Conservation (phyloP, 1,140 invertebrate species). For the Drosophila nannoptera region DNA sequence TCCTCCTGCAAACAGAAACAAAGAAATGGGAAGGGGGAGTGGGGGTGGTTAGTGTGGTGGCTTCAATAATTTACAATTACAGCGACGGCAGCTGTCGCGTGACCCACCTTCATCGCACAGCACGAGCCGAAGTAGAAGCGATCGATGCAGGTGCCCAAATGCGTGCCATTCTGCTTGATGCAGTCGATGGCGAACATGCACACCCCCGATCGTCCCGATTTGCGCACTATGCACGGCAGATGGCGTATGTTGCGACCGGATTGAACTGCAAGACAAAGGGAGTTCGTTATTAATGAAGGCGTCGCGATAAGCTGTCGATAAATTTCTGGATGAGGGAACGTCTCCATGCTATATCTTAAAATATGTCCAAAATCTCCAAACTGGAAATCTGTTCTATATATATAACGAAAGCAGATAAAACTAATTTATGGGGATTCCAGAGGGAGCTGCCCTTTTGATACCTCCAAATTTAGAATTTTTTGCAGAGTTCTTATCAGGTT, state of each 20-base stretch:
- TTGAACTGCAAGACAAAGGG: constrained; percentile 81
- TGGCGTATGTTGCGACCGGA: constrained; percentile 92
- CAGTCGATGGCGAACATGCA: constrained; percentile 98
- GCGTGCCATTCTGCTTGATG: constrained; percentile 92
- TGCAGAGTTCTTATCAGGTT: too few species aligned
- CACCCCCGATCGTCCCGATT: constrained; percentile 87
- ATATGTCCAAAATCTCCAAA: too few species aligned
- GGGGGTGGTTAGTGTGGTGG: neutral
- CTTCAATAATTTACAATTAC: neutral
- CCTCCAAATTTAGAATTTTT: too few species aligned
- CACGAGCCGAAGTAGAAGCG: constrained; percentile 95
- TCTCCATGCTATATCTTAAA: too few species aligned
- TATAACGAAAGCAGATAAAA: too few species aligned
- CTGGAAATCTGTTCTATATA: too few species aligned
- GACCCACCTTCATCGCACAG: constrained; percentile 84
- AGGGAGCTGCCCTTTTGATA: too few species aligned
- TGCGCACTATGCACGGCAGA: constrained; percentile 89
- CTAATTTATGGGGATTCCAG: too few species aligned
- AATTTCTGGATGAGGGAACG: neutral
- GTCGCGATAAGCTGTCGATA: neutral
- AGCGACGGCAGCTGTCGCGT: neutral
- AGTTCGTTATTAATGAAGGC: constrained; percentile 23
- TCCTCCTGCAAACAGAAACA: constrained; percentile 57
- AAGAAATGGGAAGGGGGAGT: neutral
- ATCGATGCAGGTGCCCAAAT: constrained; percentile 94